These are phyloP conservation scores for Eidolon dupreanum DNA, from an alignment of 2,797 vertebrate genomes.

Conservation along the genomic window DNA sequence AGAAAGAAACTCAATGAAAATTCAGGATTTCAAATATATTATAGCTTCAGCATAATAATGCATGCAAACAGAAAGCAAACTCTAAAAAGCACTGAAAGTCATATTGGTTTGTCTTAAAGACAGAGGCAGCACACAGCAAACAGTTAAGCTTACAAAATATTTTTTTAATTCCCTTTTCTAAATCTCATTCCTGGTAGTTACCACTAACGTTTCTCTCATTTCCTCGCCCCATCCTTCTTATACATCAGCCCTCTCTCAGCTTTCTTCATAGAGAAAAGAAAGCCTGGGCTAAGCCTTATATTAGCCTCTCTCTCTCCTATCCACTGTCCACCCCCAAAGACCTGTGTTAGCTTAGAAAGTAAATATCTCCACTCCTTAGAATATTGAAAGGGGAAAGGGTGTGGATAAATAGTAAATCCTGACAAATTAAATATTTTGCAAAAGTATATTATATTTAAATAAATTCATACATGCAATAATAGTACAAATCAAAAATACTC, in stretches of 20 bases:
- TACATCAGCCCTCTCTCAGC: not conserved
- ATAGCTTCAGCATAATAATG: not conserved
- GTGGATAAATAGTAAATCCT: not conserved
- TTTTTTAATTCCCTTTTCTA: not conserved
- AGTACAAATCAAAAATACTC: slow-evolving; percentile 10
- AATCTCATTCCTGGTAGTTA: not conserved
- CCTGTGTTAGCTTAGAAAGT: not conserved
- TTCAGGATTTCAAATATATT: not conserved
- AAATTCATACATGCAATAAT: not conserved
- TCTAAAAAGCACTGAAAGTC: not conserved
- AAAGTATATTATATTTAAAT: slow-evolving; percentile 7
- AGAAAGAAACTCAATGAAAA: not conserved
- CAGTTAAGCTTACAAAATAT: not conserved
- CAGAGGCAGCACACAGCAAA: not conserved
- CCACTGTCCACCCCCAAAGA: not conserved
- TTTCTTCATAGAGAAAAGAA: not conserved
- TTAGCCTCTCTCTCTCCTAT: not conserved
- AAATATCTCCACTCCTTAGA: not conserved
- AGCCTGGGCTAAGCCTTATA: not conserved
- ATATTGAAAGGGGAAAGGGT: not conserved
- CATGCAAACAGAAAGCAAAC: not conserved
- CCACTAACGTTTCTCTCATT: not conserved
- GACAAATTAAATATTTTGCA: not conserved
- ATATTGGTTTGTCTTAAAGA: not conserved
- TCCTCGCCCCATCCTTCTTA: not conserved